These are phyloP conservation scores for Penaeus japonicus DNA, from an alignment of 1,140 invertebrate species.

Conservation along the genomic window DNA sequence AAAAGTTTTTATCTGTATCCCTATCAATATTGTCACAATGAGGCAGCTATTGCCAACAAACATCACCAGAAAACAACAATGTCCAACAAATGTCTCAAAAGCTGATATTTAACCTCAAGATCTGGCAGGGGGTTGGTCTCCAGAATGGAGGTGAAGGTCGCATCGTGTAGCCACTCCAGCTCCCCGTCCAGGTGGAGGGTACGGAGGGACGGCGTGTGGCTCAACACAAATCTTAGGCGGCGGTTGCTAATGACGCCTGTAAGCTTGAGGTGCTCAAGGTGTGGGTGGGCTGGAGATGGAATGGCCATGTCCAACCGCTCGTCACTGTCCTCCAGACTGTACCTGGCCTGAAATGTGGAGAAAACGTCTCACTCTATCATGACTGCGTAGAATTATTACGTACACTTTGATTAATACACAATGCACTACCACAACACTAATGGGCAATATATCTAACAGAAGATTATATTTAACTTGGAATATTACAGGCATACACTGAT, in stretches of 20 bases:
- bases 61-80: not conserved
- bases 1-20: no score
- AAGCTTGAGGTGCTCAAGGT: slow-evolving; percentile 32
- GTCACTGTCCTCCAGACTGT: slow-evolving; percentile 50
- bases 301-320: slow-evolving; percentile 41
- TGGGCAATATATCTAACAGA: no score
- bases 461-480: no score
- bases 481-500: no score
- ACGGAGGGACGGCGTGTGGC: slow-evolving; percentile 29
- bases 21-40: no score
- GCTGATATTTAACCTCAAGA: slow-evolving; percentile 25
- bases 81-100: not conserved
- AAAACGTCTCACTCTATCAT: not conserved
- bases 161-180: slow-evolving; percentile 50
- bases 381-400: not conserved
- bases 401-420: no score
- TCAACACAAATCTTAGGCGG: slow-evolving; percentile 35
- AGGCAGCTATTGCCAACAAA: not conserved
- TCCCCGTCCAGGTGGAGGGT: slow-evolving; percentile 49
- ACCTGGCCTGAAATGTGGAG: slow-evolving; percentile 15
- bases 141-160: slow-evolving; percentile 24
- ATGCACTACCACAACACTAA: no score
- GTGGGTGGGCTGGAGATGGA: slow-evolving; percentile 34
- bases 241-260: slow-evolving; percentile 42
- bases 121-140: slow-evolving; percentile 36